A percentile compares a stretch with the other conserved stretches of the same genome.
Evolutionary conservation across 92 coral and sea anemone species (phyloP).

Genomic region (Paramuricea clavata): DNA sequence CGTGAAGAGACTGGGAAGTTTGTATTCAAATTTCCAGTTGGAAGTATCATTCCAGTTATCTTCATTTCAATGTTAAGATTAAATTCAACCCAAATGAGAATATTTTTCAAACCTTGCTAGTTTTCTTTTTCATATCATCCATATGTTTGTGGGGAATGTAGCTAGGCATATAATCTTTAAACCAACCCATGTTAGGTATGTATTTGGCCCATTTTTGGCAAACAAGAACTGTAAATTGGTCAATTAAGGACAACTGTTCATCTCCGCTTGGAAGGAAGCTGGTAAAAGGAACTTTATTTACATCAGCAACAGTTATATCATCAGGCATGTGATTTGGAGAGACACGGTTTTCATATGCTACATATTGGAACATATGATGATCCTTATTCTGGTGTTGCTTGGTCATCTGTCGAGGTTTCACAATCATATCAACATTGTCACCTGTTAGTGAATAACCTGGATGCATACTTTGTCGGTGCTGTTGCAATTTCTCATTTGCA

Average conservation of each 20-base stretch:
- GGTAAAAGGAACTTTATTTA: slow-evolving; percentile 23
- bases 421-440: slow-evolving; percentile 64
- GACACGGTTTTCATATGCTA: slow-evolving; percentile 47
- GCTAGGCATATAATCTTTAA: slow-evolving; percentile 45
- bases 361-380: slow-evolving; percentile 61
- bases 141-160: slow-evolving; percentile 53
- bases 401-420: slow-evolving; percentile 51
- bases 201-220: slow-evolving; percentile 58
- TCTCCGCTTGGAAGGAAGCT: slow-evolving; percentile 59
- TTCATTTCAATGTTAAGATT: too few relatives aligned
- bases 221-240: slow-evolving; percentile 38
- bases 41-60: too few relatives aligned
- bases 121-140: slow-evolving; percentile 46
- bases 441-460: slow-evolving; percentile 73
- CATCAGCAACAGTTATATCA: slow-evolving; percentile 3
- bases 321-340: slow-evolving; percentile 58
- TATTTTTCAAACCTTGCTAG: slow-evolving; percentile 59
- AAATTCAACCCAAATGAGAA: too few relatives aligned
- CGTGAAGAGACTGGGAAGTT: too few relatives aligned
- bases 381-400: slow-evolving; percentile 45
- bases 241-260: slow-evolving; percentile 43
- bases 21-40: too few relatives aligned
- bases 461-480: slow-evolving; percentile 60
- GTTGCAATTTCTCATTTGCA: background rate
- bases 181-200: slow-evolving; percentile 61